These are phyloP conservation scores for Pectinophora gossypiella DNA, from an alignment of 1,140 invertebrate species.

Conservation along the genomic window DNA sequence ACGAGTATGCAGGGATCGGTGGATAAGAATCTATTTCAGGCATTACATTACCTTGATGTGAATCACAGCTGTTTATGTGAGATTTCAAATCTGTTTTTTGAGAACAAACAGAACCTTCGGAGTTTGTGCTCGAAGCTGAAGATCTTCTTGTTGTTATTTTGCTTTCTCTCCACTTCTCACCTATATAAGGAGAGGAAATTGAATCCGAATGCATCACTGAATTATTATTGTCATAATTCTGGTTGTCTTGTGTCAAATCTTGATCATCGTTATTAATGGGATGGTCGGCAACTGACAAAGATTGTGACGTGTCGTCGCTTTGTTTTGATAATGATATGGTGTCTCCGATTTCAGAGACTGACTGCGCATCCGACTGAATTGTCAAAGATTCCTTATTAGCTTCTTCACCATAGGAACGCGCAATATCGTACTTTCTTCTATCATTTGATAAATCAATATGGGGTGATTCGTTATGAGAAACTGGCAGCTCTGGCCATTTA, in stretches of 20 bases:
- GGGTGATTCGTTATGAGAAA: slow-evolving; percentile 27
- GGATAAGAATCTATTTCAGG: slow-evolving; percentile 64
- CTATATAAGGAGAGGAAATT: slow-evolving; percentile 80
- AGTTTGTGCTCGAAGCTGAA: slow-evolving; percentile 81
- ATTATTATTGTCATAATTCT: slow-evolving; percentile 65
- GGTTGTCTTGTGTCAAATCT: slow-evolving; percentile 52
- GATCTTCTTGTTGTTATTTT: slow-evolving; percentile 82
- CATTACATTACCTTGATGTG: slow-evolving; percentile 51
- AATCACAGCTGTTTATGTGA: slow-evolving; percentile 41
- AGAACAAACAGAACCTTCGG: slow-evolving; percentile 76
- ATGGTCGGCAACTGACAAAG: slow-evolving; percentile 53
- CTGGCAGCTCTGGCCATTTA: slow-evolving; percentile 37
- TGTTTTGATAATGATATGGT: slow-evolving; percentile 58
- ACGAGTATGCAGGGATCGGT: slow-evolving; percentile 63
- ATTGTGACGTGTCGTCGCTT: slow-evolving; percentile 63
- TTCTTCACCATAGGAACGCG: slow-evolving; percentile 33
- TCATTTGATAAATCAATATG: slow-evolving; percentile 26
- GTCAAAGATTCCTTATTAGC: slow-evolving; percentile 37
- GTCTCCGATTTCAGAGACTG: slow-evolving; percentile 53
- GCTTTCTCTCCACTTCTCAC: slow-evolving; percentile 84
- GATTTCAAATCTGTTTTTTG: slow-evolving; percentile 61
- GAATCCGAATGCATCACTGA: slow-evolving; percentile 71
- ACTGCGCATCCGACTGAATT: slow-evolving; percentile 45
- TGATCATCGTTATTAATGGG: slow-evolving; percentile 51
- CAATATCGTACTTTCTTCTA: slow-evolving; percentile 42